phyloP scores from a whole-genome alignment of 2,113 vertebrate species.

The Zapornia atra region DNA sequence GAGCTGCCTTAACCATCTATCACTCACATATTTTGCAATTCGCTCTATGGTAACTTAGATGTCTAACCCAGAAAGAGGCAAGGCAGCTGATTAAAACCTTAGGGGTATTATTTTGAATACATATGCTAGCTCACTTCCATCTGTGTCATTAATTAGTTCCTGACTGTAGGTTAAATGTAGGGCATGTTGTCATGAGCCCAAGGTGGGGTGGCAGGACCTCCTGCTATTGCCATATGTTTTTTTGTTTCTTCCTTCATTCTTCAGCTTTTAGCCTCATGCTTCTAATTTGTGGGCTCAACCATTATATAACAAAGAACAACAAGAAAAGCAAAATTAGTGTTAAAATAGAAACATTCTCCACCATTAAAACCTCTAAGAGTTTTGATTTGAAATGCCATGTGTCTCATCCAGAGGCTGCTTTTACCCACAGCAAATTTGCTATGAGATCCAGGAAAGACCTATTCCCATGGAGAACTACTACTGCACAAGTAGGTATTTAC shows the following conservation, averaged over 20 bases:
- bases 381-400: not conserved
- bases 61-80: conserved; percentile 37
- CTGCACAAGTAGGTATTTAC: not conserved
- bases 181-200: conserved; percentile 66
- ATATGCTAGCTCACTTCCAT: conserved; percentile 66
- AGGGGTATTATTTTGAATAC: conserved; percentile 49
- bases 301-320: not conserved
- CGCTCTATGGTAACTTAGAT: not conserved
- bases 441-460: not conserved
- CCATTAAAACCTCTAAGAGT: not conserved
- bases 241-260: conserved; percentile 43
- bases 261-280: conserved; percentile 20
- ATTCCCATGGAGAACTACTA: not conserved
- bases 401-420: not conserved
- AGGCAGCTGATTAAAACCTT: conserved; percentile 58
- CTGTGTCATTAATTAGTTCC: conserved; percentile 69
- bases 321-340: not conserved
- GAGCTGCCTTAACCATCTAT: not conserved
- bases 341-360: not conserved
- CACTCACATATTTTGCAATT: not conserved
- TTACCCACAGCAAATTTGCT: not conserved
- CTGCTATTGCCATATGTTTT: conserved; percentile 64
- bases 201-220: conserved; percentile 65
- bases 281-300: conserved; percentile 10
- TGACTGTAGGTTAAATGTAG: conserved; percentile 71